Evolutionary conservation across 2,888 invertebrate species (phyloP).

Genomic region (Mesorhabditis spiculigera): DNA sequence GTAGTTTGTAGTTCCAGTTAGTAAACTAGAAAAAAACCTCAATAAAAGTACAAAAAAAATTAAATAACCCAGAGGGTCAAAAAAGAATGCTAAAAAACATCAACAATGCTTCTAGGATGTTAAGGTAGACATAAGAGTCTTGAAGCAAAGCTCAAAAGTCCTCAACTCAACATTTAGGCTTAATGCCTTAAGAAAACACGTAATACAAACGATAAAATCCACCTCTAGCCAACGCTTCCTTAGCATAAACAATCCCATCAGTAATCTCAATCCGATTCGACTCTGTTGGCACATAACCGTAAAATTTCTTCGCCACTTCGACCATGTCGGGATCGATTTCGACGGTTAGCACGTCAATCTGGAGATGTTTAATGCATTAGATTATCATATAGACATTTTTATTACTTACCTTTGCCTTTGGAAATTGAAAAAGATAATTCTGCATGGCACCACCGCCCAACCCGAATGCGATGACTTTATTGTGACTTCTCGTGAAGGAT

Average conservation of each 20-base stretch:
- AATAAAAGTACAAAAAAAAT: too few relatives aligned
- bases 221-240: background rate
- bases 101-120: too few relatives aligned
- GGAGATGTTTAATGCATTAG: background rate
- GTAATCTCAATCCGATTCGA: conserved; percentile 1
- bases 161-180: too few relatives aligned
- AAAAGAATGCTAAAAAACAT: too few relatives aligned
- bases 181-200: too few relatives aligned
- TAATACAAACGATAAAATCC: too few relatives aligned
- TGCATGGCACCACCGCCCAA: background rate
- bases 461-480: background rate
- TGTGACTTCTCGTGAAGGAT: background rate
- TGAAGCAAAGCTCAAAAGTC: too few relatives aligned
- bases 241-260: background rate
- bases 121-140: too few relatives aligned
- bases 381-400: background rate
- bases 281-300: background rate
- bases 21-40: too few relatives aligned
- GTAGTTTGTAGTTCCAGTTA: too few relatives aligned
- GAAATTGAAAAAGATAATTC: background rate
- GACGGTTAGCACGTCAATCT: background rate
- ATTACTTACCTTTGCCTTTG: conserved; percentile 2
- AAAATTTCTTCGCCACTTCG: background rate
- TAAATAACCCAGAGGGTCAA: too few relatives aligned
- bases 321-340: conserved; percentile 1